Evolutionary conservation across 2,113 vertebrate species (phyloP).

Genomic region (Grus americana): DNA sequence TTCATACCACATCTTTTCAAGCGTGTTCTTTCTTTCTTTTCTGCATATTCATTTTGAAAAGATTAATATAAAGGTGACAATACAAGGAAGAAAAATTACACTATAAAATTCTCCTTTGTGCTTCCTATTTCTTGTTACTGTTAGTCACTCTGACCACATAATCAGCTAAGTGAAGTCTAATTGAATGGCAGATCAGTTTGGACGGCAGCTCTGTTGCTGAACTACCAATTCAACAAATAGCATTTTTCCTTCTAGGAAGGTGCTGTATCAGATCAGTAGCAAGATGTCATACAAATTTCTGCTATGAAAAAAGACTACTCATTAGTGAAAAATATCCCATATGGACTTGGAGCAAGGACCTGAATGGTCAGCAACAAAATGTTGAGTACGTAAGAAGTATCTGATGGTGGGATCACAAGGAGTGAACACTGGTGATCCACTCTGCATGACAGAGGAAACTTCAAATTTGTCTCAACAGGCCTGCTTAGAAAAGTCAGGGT

Average conservation of each 20-base stretch:
- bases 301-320: background rate
- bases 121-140: background rate
- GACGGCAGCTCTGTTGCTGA: background rate
- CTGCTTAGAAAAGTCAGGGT: background rate
- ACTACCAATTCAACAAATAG: background rate
- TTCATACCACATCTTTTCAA: background rate
- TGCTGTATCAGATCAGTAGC: background rate
- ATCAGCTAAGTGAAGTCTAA: background rate
- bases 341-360: background rate
- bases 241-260: background rate
- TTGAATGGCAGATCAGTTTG: background rate
- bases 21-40: background rate
- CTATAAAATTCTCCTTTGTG: background rate
- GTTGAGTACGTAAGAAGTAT: background rate
- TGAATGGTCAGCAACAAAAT: background rate
- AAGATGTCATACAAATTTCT: background rate
- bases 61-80: background rate
- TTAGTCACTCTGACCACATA: background rate
- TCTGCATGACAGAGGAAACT: background rate
- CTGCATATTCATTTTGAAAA: background rate
- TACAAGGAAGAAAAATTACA: background rate
- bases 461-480: background rate
- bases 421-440: background rate
- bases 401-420: background rate
- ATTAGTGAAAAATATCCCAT: background rate